Evolutionary conservation across 2,113 vertebrate species (phyloP).

Genomic region (Cololabis saira): DNA sequence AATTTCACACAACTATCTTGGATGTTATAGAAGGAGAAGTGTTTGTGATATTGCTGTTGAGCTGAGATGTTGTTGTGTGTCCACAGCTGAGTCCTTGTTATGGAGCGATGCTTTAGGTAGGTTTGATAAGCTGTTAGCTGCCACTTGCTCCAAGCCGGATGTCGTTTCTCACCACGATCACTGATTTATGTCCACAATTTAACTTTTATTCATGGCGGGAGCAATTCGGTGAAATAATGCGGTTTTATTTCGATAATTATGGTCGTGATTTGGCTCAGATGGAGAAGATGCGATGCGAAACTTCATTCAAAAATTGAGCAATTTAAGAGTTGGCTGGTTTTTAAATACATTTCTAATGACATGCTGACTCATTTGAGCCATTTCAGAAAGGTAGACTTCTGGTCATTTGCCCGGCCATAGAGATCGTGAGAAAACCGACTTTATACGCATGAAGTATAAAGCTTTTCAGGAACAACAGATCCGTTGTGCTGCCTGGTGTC

Average conservation of each 20-base stretch:
- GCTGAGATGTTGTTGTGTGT: conserved; percentile 19
- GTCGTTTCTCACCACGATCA: not conserved
- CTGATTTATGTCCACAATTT: not conserved
- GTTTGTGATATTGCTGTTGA: not conserved
- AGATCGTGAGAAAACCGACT: no score
- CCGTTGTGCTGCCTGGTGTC: not conserved
- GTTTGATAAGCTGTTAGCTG: conserved; percentile 33
- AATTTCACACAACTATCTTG: not conserved
- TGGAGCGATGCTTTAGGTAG: conserved; percentile 69
- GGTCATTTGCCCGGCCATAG: no score
- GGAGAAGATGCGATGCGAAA: not conserved
- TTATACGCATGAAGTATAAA: not conserved
- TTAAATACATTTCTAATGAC: not conserved
- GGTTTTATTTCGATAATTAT: not conserved
- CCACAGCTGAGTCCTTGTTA: conserved; percentile 50
- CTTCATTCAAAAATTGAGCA: not conserved
- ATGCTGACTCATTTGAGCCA: not conserved
- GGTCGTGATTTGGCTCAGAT: not conserved
- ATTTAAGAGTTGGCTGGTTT: not conserved
- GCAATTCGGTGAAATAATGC: accelerated
- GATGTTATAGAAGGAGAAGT: not conserved
- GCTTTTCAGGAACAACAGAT: not conserved
- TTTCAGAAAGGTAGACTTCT: no score
- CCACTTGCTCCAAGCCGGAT: not conserved
- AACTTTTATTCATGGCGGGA: accelerated